phyloP scores from a whole-genome alignment of 2,888 invertebrate genomes.

The Lasioglossum oenotherae region DNA sequence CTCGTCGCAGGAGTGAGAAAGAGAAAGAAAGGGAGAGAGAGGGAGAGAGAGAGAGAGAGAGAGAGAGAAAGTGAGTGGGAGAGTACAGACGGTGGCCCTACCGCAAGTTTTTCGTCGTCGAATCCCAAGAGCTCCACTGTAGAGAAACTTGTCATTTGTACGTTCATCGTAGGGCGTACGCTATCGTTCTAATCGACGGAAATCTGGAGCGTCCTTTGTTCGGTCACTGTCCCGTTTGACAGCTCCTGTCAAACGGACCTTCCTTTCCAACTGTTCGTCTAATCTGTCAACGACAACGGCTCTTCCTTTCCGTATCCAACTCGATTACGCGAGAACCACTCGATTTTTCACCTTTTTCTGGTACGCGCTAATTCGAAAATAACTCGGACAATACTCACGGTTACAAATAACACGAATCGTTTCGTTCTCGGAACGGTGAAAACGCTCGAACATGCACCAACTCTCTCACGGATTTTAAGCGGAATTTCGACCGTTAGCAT shows the following conservation, averaged over 20 bases:
- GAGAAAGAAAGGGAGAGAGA: conserved; percentile 37
- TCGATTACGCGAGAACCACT: conserved; percentile 23
- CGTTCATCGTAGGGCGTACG: conserved; percentile 50
- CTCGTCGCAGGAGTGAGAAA: conserved; percentile 45
- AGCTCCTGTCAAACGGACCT: conserved; percentile 73
- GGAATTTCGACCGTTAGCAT: conserved; percentile 30
- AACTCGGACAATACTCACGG: conserved; percentile 18
- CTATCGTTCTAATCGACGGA: conserved; percentile 43
- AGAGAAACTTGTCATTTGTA: conserved; percentile 57
- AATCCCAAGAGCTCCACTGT: conserved; percentile 55
- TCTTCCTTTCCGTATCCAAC: conserved; percentile 26
- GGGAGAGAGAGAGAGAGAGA: conserved; percentile 13
- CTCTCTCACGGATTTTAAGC: conserved; percentile 5
- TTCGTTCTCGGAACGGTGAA: conserved; percentile 4
- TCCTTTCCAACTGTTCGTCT: conserved; percentile 58
- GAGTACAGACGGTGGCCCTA: conserved; percentile 60
- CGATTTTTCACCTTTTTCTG: conserved; percentile 20
- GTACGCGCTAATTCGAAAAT: conserved; percentile 42
- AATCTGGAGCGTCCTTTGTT: conserved; percentile 70
- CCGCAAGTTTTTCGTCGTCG: conserved; percentile 63
- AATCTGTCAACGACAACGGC: conserved; percentile 56
- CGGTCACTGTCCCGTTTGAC: conserved; percentile 65
- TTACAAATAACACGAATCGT: conserved; percentile 2
- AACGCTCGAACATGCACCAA: background rate
- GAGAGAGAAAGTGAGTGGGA: conserved; percentile 37